Conservation (phyloP, 2,888 invertebrate species). For the Tiphia femorata region DNA sequence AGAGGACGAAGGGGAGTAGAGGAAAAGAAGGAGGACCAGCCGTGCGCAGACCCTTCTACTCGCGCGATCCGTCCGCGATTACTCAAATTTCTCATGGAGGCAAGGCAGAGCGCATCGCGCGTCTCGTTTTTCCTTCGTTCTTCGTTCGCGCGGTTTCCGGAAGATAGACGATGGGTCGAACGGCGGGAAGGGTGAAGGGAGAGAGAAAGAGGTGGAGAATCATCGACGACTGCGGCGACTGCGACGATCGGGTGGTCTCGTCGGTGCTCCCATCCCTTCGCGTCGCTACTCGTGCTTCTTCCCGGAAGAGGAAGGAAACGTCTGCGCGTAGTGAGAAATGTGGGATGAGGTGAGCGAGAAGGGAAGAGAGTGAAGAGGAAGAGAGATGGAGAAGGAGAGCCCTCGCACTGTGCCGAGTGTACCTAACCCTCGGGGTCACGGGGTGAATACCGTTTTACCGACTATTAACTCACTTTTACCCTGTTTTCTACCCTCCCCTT, state of each 20-base stretch:
- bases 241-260: no score
- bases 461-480: conserved; percentile 70
- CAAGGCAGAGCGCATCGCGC: conserved; percentile 48
- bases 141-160: background rate
- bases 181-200: conserved; percentile 28
- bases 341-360: conserved; percentile 31
- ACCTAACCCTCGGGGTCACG: conserved; percentile 58
- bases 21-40: conserved; percentile 18
- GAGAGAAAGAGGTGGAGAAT: conserved; percentile 30
- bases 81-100: conserved; percentile 58
- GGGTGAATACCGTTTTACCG: conserved; percentile 69
- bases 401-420: conserved; percentile 10
- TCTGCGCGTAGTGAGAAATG: no score
- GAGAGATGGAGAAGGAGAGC: conserved; percentile 23
- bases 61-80: no score
- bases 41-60: no score
- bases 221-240: no score
- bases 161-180: background rate
- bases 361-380: conserved; percentile 18
- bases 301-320: conserved; percentile 38
- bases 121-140: conserved; percentile 35
- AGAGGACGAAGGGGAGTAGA: background rate
- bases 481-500: conserved; percentile 51
- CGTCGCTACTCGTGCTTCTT: conserved; percentile 13
- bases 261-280: conserved; percentile 8